Base-by-base conservation (phyloP, 1,140 invertebrate species). In the Solenopsis invicta region DNA sequence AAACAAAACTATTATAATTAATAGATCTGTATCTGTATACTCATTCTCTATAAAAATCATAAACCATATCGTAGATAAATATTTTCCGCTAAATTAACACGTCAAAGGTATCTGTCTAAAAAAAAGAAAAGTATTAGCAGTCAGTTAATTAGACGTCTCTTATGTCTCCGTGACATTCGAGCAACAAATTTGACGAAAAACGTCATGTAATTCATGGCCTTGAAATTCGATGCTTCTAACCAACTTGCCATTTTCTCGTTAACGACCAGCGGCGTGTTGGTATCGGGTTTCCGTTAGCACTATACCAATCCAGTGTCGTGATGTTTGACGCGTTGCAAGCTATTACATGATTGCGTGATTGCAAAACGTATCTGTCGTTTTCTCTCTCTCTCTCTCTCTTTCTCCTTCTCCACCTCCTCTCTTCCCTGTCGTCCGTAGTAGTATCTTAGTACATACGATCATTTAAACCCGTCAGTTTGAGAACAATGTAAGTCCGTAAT, bases 341-440 rank as follows among this genome's bases (percentile, higher is more conserved):
- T 61, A 88, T 88, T 89, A 86, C 67, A 74, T 80, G 81, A 89
- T 88, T 89, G 81, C 74, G 66, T 74, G 87, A 74, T 86, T 80
- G 82, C 88, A 86, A 88, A 89, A 89, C 69, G 37, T 75, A 71
- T 50, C 62, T 67, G 34, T 54, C 29, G 21, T 52, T 52, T 50
- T 41, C 24, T 64, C 56, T 62, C 16, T 54, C 13, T 41, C 37
- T 18, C 34, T 56, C 18, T n/a, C n/a, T 41, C 24, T 64, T 45
- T 62, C 16, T 54, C 13, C 45, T 50, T 18, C 34, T 56, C 18
- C 52, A 16, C 5, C 8, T n/a, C 34, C 10, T 59, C 37, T 29
- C 16, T 41, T 10, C 24, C 4, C 50, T 18, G 24, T 45, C n/a
- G 24, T 45, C 4, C 41, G 1, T 21, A 56, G 9, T 21, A n/a